These are phyloP conservation scores for Pterostichus madidus DNA, from an alignment of 2,888 invertebrate genomes.

Conservation along the genomic window DNA sequence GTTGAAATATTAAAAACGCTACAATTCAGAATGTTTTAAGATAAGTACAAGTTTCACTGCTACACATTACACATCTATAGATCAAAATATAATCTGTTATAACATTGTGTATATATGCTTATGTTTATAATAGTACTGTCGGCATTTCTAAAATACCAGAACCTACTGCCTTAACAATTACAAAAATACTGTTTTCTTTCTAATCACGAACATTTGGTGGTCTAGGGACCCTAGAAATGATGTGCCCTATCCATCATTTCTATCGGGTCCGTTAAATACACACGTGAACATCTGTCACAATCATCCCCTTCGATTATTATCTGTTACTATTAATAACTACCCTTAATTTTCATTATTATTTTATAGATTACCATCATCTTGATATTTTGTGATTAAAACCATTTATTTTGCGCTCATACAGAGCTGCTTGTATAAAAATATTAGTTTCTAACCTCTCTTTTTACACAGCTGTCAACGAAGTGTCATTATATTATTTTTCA, in stretches of 20 bases:
- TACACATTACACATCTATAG: background rate
- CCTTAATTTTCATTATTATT: too few relatives aligned
- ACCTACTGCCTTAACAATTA: conserved; percentile 42
- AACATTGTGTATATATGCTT: too few relatives aligned
- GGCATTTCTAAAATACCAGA: background rate
- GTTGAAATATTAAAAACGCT: conserved; percentile 24
- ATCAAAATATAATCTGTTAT: conserved; percentile 3
- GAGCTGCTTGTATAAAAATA: too few relatives aligned
- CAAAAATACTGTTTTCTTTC: conserved; percentile 65
- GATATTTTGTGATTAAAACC: too few relatives aligned
- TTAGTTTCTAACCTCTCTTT: too few relatives aligned
- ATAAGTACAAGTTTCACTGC: background rate
- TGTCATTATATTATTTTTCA: too few relatives aligned
- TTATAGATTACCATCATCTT: too few relatives aligned
- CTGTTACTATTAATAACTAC: too few relatives aligned
- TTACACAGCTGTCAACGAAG: too few relatives aligned
- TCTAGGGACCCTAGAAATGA: conserved; percentile 8
- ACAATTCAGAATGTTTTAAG: background rate
- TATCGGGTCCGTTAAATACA: background rate
- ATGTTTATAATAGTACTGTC: conserved; percentile 4
- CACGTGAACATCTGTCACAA: background rate
- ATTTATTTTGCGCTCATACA: too few relatives aligned
- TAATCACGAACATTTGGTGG: background rate
- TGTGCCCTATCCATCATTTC: conserved; percentile 1
- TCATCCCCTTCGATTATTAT: too few relatives aligned